These are phyloP conservation scores for Nebria brevicollis DNA, from an alignment of 2,888 invertebrate species.

Conservation along the genomic window DNA sequence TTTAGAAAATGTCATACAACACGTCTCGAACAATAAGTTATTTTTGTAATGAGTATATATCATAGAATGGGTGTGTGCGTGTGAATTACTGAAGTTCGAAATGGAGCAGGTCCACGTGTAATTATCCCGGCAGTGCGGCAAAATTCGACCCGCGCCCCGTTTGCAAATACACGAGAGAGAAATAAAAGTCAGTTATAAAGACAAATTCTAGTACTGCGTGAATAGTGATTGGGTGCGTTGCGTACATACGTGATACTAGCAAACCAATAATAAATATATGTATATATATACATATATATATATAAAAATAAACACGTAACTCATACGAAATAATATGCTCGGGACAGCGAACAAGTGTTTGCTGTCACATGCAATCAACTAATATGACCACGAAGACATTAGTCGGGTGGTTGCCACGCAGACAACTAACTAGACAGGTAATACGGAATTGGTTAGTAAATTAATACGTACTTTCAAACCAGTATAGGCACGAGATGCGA, in stretches of 20 bases:
- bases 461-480: not conserved
- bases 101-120: slow-evolving; percentile 30
- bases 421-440: not conserved
- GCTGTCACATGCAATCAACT: not conserved
- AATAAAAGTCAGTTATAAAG: slow-evolving; percentile 54
- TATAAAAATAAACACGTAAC: not conserved
- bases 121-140: slow-evolving; percentile 32
- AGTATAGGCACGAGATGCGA: too few species aligned
- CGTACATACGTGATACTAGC: slow-evolving; percentile 19
- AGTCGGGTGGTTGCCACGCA: not conserved
- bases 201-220: slow-evolving; percentile 51
- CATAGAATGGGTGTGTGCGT: slow-evolving; percentile 13
- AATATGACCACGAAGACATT: not conserved
- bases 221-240: slow-evolving; percentile 48
- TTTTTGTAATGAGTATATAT: not conserved
- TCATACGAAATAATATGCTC: not conserved
- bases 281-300: slow-evolving; percentile 14
- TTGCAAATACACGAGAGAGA: slow-evolving; percentile 51
- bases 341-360: not conserved
- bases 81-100: slow-evolving; percentile 23
- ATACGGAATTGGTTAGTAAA: not conserved
- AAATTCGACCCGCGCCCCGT: slow-evolving; percentile 24
- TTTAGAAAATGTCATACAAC: not conserved
- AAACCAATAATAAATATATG: slow-evolving; percentile 16
- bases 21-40: not conserved